These are phyloP conservation scores for Drosophila anomelani DNA, from an alignment of 2,888 invertebrate genomes.

Conservation along the genomic window DNA sequence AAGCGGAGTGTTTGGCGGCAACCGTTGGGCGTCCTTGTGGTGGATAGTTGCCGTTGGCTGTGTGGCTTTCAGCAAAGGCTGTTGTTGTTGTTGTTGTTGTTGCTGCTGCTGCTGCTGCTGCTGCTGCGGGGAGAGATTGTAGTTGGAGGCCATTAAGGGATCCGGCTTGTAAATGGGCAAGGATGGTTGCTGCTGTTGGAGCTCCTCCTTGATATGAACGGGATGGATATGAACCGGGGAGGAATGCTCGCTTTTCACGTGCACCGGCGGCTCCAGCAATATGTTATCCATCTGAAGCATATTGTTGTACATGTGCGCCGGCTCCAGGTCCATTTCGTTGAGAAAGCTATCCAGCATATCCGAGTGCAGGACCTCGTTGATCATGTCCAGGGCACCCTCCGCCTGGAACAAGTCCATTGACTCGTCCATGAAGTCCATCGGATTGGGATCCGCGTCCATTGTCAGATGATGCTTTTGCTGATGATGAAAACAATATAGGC, in stretches of 20 bases:
- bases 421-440: slow-evolving; percentile 79
- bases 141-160: slow-evolving; percentile 79
- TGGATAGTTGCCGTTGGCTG: slow-evolving; percentile 70
- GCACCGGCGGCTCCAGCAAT: slow-evolving; percentile 25
- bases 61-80: slow-evolving; percentile 47
- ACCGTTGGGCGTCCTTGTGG: slow-evolving; percentile 59
- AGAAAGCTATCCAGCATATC: slow-evolving; percentile 82
- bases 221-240: slow-evolving; percentile 60
- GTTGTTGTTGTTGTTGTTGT: slow-evolving; percentile 13
- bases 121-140: slow-evolving; percentile 41
- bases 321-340: slow-evolving; percentile 81
- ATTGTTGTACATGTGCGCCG: slow-evolving; percentile 73
- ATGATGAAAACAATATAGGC: slow-evolving; percentile 44
- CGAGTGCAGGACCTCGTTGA: slow-evolving; percentile 83
- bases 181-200: slow-evolving; percentile 26
- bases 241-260: slow-evolving; percentile 64
- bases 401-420: slow-evolving; percentile 82
- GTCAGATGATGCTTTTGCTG: slow-evolving; percentile 16
- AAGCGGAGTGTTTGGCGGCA: slow-evolving; percentile 55
- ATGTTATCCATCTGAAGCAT: slow-evolving; percentile 61
- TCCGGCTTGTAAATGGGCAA: slow-evolving; percentile 76
- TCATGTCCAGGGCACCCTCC: slow-evolving; percentile 83
- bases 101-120: slow-evolving; percentile 29
- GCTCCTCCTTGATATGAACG: slow-evolving; percentile 71
- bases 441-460: slow-evolving; percentile 76